Evolutionary conservation across 2,797 vertebrate species (phyloP).

Genomic region (Yasuhikotakia modesta): DNA sequence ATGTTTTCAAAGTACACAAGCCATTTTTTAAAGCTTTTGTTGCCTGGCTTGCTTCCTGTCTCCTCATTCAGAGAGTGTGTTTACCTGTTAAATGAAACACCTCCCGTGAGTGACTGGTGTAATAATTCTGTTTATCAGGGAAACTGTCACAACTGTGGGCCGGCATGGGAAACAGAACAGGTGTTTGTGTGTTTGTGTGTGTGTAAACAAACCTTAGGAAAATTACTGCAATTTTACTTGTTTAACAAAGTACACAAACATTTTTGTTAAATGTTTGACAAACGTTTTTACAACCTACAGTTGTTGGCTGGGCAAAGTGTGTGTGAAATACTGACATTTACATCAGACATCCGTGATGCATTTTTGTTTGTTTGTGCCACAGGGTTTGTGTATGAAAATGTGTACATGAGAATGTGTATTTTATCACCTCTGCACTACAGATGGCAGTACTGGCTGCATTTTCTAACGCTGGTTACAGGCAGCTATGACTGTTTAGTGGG

Average conservation of each 20-base stretch:
- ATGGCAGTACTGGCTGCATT: slow-evolving; percentile 35
- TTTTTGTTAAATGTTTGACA: too few relatives aligned
- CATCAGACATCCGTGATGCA: background rate
- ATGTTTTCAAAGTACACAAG: slow-evolving; percentile 60
- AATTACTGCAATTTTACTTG: slow-evolving; percentile 5
- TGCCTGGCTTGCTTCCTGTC: slow-evolving; percentile 54
- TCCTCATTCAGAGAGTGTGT: slow-evolving; percentile 45
- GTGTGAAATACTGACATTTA: background rate
- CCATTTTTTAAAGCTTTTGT: slow-evolving; percentile 58
- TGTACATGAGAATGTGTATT: slow-evolving; percentile 16
- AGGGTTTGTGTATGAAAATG: background rate
- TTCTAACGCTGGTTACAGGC: slow-evolving; percentile 66
- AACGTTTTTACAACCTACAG: too few relatives aligned
- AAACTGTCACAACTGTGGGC: slow-evolving; percentile 36
- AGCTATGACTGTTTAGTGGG: slow-evolving; percentile 72
- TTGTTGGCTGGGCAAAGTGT: too few relatives aligned
- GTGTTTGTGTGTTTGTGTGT: too few relatives aligned
- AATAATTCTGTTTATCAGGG: slow-evolving; percentile 28
- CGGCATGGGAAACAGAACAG: slow-evolving; percentile 1
- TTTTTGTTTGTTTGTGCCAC: background rate
- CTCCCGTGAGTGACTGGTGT: slow-evolving; percentile 36
- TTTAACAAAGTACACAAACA: background rate
- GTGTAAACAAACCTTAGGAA: slow-evolving; percentile 22
- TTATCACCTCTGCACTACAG: slow-evolving; percentile 30
- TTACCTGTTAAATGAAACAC: slow-evolving; percentile 56